Evolutionary conservation across 2,113 vertebrate species (phyloP).

Genomic region (Cyanoliseus patagonus): DNA sequence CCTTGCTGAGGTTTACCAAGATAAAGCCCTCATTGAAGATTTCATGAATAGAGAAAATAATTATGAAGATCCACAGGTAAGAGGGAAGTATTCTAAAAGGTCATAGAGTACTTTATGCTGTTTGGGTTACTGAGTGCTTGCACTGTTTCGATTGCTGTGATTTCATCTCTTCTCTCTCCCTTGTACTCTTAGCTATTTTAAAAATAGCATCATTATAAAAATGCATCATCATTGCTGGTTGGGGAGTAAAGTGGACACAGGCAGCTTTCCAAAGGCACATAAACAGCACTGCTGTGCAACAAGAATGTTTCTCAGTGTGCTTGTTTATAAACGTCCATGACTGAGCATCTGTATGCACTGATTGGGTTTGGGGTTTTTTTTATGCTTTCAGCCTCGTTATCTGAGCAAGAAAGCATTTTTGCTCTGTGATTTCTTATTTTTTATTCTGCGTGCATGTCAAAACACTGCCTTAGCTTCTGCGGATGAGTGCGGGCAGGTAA

Average conservation of each 20-base stretch:
- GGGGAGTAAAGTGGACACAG: not conserved
- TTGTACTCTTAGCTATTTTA: not conserved
- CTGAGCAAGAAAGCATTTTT: not conserved
- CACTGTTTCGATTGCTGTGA: not conserved
- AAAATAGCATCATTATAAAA: not conserved
- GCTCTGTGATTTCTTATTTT: not conserved
- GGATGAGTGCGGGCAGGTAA: not conserved
- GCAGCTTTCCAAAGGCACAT: not conserved
- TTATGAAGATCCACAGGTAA: constrained; percentile 85
- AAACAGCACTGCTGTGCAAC: not conserved
- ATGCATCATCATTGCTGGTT: not conserved
- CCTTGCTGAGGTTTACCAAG: constrained; percentile 93
- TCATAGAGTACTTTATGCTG: not conserved
- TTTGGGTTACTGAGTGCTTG: not conserved
- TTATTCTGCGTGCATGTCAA: not conserved
- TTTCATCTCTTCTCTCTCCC: not conserved
- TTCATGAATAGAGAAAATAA: constrained; percentile 81
- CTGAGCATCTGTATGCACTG: not conserved
- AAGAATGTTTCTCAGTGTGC: not conserved
- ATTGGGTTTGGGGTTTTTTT: not conserved
- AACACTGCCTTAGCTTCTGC: not conserved
- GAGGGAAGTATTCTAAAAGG: not conserved
- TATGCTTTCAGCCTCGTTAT: not conserved
- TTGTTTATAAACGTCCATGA: not conserved
- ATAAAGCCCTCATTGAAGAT: constrained; percentile 82